Percentiles rank a stretch among this genome's conserved stretches.
phyloP scores from a whole-genome alignment of 53 echinoderm and acorn worm species.

The Antedon mediterranea region DNA sequence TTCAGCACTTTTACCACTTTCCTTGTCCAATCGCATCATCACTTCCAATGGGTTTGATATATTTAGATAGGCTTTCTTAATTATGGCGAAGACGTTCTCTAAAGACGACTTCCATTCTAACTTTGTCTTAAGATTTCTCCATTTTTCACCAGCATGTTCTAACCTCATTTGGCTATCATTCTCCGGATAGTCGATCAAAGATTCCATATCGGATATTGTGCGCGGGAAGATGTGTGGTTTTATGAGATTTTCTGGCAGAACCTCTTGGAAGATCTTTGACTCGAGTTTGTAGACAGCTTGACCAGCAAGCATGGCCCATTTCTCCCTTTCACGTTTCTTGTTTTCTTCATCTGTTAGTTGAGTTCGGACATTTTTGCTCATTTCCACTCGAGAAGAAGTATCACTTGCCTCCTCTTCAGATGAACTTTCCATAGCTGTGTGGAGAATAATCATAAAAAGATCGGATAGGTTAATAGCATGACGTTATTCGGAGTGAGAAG shows the following conservation, averaged over 20 bases:
- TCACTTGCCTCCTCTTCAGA: neutral
- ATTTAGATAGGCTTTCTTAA: slow-evolving; percentile 85
- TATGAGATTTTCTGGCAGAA: slow-evolving; percentile 77
- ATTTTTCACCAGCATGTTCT: slow-evolving; percentile 76
- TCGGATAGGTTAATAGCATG: too few relatives aligned
- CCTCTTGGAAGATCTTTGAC: slow-evolving; percentile 70
- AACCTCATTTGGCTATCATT: slow-evolving; percentile 45
- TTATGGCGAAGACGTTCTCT: slow-evolving; percentile 32
- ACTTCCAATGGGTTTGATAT: slow-evolving; percentile 93
- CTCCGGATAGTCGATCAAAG: slow-evolving; percentile 59
- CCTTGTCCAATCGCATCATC: slow-evolving; percentile 77
- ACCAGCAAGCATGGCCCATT: slow-evolving; percentile 99
- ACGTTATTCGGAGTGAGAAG: too few relatives aligned
- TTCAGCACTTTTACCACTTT: slow-evolving; percentile 59
- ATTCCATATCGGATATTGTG: slow-evolving; percentile 77
- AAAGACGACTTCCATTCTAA: slow-evolving; percentile 74
- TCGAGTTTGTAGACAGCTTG: slow-evolving; percentile 87
- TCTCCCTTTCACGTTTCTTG: slow-evolving; percentile 70
- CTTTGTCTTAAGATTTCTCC: slow-evolving; percentile 53
- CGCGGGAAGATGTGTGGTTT: slow-evolving; percentile 98
- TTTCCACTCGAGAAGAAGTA: neutral
- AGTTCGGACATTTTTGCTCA: neutral
- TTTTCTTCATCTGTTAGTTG: slow-evolving; percentile 49
- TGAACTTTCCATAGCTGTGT: neutral
- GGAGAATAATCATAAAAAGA: too few relatives aligned